Percentiles rank a stretch among this genome's conserved stretches.
phyloP scores from a whole-genome alignment of 2,888 invertebrate species.

The Therioaphis trifolii region DNA sequence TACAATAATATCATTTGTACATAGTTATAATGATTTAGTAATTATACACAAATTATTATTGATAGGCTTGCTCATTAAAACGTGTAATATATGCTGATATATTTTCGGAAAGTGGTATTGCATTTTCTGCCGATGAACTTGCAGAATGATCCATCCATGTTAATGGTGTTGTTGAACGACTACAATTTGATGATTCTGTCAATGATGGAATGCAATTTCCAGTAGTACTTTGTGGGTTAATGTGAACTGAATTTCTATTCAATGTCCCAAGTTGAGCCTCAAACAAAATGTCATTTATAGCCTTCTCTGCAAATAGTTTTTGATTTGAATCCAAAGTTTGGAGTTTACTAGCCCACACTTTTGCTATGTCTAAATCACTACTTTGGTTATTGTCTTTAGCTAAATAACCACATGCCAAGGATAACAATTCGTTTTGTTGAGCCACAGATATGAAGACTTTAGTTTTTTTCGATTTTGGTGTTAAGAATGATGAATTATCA shows the following conservation, averaged over 20 bases:
- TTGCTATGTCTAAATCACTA: not conserved
- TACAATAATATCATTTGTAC: too few relatives aligned
- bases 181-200: slow-evolving; percentile 2
- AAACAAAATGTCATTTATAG: not conserved
- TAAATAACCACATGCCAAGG: not conserved
- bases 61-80: slow-evolving; percentile 20
- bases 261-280: slow-evolving; percentile 12
- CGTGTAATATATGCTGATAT: slow-evolving; percentile 12
- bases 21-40: slow-evolving; percentile 24
- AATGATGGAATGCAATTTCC: slow-evolving; percentile 1
- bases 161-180: not conserved
- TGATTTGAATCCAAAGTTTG: not conserved
- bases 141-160: slow-evolving; percentile 9
- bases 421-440: slow-evolving; percentile 42
- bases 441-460: not conserved
- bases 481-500: not conserved
- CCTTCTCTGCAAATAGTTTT: slow-evolving; percentile 26
- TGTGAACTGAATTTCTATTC: not conserved
- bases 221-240: not conserved
- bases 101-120: not conserved
- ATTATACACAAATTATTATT: slow-evolving; percentile 26
- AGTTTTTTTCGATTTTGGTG: not conserved
- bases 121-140: too few relatives aligned
- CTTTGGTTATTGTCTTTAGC: not conserved
- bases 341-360: slow-evolving; percentile 2